Evolutionary conservation across 2,113 vertebrate species (phyloP).

Genomic region (Ammodytes marinus): DNA sequence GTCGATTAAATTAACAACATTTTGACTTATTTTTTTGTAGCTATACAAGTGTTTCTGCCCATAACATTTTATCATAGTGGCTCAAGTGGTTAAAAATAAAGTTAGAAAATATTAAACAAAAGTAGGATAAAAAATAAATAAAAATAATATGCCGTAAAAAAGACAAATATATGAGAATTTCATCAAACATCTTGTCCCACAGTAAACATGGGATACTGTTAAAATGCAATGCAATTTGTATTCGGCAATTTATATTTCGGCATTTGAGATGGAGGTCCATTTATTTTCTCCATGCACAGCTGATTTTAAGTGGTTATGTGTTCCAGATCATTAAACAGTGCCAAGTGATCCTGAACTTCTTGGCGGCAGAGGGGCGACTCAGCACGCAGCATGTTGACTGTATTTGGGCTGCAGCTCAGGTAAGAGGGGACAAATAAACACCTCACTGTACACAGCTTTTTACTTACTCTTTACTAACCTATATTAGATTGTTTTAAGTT

Average conservation of each 20-base stretch:
- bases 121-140: too few relatives aligned
- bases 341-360: slow-evolving; percentile 99
- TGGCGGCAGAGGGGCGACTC: slow-evolving; percentile 96
- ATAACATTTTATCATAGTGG: too few relatives aligned
- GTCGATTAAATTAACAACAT: neutral
- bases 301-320: neutral
- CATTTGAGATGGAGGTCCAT: neutral
- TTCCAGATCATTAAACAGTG: slow-evolving; percentile 99
- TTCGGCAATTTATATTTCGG: neutral
- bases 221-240: neutral
- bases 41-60: too few relatives aligned
- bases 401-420: slow-evolving; percentile 99
- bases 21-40: neutral
- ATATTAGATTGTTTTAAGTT: too few relatives aligned
- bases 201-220: too few relatives aligned
- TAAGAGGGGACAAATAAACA: slow-evolving; percentile 53
- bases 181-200: too few relatives aligned
- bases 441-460: neutral
- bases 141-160: too few relatives aligned
- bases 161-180: too few relatives aligned
- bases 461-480: too few relatives aligned
- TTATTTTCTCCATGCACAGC: neutral
- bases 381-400: slow-evolving; percentile 99
- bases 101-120: too few relatives aligned
- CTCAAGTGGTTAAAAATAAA: too few relatives aligned